phyloP scores from a whole-genome alignment of 1,140 invertebrate species.

The Hyphantria cunea region DNA sequence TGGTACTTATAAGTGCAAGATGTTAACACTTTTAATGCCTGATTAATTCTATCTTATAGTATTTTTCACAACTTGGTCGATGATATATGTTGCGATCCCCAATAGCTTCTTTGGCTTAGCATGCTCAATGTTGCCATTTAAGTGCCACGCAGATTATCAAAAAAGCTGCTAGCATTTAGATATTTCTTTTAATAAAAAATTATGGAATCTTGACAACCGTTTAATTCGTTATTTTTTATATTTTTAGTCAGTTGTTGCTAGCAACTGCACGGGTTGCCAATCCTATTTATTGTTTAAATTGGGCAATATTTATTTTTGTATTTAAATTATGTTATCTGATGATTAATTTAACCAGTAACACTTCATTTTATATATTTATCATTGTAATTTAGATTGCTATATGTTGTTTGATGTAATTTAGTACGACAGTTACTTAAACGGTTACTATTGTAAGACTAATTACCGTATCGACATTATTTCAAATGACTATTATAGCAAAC shows the following conservation, averaged over 20 bases:
- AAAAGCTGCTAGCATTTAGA: conserved; percentile 52
- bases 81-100: conserved; percentile 33
- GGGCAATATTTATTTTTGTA: neutral
- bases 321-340: too few species aligned
- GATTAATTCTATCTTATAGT: neutral
- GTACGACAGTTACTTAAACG: too few species aligned
- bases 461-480: too few species aligned
- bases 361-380: too few species aligned
- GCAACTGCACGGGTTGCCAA: conserved; percentile 61
- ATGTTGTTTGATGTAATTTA: too few species aligned
- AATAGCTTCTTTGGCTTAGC: conserved; percentile 32
- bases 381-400: too few species aligned
- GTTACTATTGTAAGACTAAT: too few species aligned
- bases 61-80: conserved; percentile 1
- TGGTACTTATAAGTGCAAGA: too few species aligned
- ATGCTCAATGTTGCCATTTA: conserved; percentile 37
- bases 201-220: neutral
- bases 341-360: too few species aligned
- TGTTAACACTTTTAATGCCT: too few species aligned
- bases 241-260: conserved; percentile 45
- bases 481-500: neutral
- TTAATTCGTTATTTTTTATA: too few species aligned
- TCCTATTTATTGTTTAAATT: conserved; percentile 33
- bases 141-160: conserved; percentile 48
- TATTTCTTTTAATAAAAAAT: conserved; percentile 5